These are phyloP conservation scores for Ammodytes marinus DNA, from an alignment of 2,113 vertebrate genomes.

Conservation along the genomic window DNA sequence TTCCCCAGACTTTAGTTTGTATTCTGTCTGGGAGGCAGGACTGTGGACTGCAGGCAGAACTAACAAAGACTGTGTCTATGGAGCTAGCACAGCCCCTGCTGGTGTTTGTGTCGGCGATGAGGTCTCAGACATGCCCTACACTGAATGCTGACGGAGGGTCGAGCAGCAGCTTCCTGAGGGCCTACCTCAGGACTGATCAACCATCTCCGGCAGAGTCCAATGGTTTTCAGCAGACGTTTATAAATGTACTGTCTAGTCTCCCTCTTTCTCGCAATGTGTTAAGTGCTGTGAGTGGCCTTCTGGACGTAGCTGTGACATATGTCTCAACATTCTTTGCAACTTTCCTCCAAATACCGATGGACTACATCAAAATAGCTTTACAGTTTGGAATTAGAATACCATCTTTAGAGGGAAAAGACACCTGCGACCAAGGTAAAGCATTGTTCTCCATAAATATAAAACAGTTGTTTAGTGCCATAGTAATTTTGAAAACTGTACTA, in stretches of 20 bases:
- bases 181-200: conserved; percentile 50
- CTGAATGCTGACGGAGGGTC: neutral
- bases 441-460: neutral
- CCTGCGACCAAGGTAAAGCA: conserved; percentile 81
- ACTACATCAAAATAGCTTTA: conserved; percentile 77
- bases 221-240: conserved; percentile 64
- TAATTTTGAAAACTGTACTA: neutral
- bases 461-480: too few species aligned
- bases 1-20: conserved; percentile 78
- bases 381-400: conserved; percentile 80
- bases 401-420: conserved; percentile 64
- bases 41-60: conserved; percentile 78
- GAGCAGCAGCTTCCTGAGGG: conserved; percentile 29
- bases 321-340: conserved; percentile 51
- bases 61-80: conserved; percentile 65
- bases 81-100: conserved; percentile 67
- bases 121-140: conserved; percentile 69
- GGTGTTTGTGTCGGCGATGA: conserved; percentile 62
- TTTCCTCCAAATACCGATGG: conserved; percentile 70
- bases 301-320: conserved; percentile 68
- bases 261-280: conserved; percentile 65
- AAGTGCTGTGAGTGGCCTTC: conserved; percentile 45
- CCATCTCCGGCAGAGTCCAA: neutral
- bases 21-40: conserved; percentile 74
- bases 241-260: conserved; percentile 61